Evolutionary conservation across 2,113 vertebrate genomes (phyloP).

Genomic region (Xenopus laevis): DNA sequence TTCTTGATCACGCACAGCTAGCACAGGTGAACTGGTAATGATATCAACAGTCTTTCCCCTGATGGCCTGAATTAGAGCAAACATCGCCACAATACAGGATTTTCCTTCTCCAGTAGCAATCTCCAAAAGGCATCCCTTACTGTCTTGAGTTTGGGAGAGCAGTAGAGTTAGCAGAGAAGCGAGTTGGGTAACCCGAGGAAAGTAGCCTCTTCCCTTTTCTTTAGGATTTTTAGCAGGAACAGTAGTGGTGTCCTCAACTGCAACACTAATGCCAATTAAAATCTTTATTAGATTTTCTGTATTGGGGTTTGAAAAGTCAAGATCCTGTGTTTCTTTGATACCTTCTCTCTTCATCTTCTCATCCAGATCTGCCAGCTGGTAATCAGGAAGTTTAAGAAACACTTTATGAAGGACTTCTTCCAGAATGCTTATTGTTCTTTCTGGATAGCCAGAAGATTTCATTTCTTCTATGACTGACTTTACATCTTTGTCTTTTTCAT

Average conservation of each 20-base stretch:
- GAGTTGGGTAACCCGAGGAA: slow-evolving; percentile 47
- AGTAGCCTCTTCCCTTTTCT: slow-evolving; percentile 42
- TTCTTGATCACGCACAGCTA: slow-evolving; percentile 43
- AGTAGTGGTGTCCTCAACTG: slow-evolving; percentile 45
- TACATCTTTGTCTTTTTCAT: slow-evolving; percentile 18
- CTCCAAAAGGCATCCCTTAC: slow-evolving; percentile 47
- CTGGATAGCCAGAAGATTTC: not conserved
- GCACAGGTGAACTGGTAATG: slow-evolving; percentile 46
- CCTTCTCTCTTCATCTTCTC: not conserved
- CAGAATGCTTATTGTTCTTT: not conserved
- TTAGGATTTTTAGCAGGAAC: not conserved
- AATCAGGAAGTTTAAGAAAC: not conserved
- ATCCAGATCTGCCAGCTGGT: not conserved
- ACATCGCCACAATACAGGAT: slow-evolving; percentile 48
- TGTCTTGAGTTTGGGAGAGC: slow-evolving; percentile 1
- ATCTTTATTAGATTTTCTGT: slow-evolving; percentile 19
- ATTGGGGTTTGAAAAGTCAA: slow-evolving; percentile 42
- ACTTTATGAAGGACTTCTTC: not conserved
- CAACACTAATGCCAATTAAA: slow-evolving; percentile 37
- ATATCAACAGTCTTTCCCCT: slow-evolving; percentile 44
- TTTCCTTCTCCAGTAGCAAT: slow-evolving; percentile 50
- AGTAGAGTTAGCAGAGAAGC: slow-evolving; percentile 48
- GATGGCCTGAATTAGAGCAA: slow-evolving; percentile 47
- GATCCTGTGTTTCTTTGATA: slow-evolving; percentile 4
- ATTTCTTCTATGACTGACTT: slow-evolving; percentile 6